Base-by-base conservation (phyloP, 2,888 invertebrate species). In the Eilema sororculum region DNA sequence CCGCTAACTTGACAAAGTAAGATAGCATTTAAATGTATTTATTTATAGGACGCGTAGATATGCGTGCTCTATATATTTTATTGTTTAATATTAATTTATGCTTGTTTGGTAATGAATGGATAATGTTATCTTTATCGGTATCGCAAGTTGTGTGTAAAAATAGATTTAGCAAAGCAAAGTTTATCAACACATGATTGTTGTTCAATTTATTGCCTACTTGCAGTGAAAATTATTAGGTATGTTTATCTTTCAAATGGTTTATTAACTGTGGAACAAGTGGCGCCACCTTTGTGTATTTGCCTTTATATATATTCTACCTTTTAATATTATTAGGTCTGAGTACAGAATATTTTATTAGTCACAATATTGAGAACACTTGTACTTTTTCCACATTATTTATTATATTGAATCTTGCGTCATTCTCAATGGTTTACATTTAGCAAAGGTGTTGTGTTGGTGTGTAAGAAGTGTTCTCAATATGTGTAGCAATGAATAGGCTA, bases 21-120 rank as follows among this genome's bases (percentile, higher is more conserved):
- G 65, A 65, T 86, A 87, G 84, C 84, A 87, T 87, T 85, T 90
- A 52, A 52, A 52, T 52, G 9, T 52, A 52, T 52, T 52, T 52
- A 52, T 52, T 52, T 52, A 52, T 60, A 72, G 61, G 41, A 41
- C 69, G 20, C 24, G 33, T 12, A 46, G 72, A 69, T 72, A 70
- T 13, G 59, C 59, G 24, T 68, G 75, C 33, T 67, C 69, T 61
- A 72, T 60, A 77, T 75, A 64, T 73, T 65, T 71, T 69, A 58
- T 67, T 52, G 22, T 69, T 69, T 60, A 25, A 46, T 65, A 65
- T 62, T 74, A 68, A 22, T 77, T 20, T 62, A 75, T 63, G 46
- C 56, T 59, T 22, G 63, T 66, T 66, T 25, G 52, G 62, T 72
- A 63, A 69, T 72, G 72, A 72, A 72, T 72, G 72, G 68, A 72